These are phyloP conservation scores for Macrobrachium rosenbergii DNA, from an alignment of 1,140 invertebrate species.

Conservation along the genomic window DNA sequence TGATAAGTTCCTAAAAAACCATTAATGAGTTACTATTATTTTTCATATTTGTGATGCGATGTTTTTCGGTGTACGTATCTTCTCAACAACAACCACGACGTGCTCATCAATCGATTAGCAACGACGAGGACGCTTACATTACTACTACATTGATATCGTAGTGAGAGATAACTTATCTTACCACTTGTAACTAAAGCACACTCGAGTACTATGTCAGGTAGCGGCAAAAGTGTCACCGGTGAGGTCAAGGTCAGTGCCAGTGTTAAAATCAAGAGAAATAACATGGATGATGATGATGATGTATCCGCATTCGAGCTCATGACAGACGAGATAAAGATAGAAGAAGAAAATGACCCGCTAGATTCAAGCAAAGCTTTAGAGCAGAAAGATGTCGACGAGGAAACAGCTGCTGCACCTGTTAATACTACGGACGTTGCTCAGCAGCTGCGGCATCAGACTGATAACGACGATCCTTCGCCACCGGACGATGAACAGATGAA, in stretches of 20 bases:
- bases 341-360: too few species aligned
- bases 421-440: background rate
- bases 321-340: background rate
- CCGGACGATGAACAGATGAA: background rate
- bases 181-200: too few species aligned
- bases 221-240: slow-evolving; percentile 22
- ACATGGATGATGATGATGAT: too few species aligned
- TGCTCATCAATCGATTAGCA: slow-evolving; percentile 31
- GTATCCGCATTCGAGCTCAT: background rate
- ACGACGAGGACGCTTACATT: background rate
- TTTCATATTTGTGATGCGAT: slow-evolving; percentile 13
- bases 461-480: background rate
- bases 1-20: slow-evolving; percentile 29
- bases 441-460: background rate
- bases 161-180: too few species aligned
- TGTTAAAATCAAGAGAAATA: too few species aligned
- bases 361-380: too few species aligned
- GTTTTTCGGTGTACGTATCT: background rate
- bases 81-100: too few species aligned
- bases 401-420: background rate
- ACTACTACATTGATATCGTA: too few species aligned
- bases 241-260: slow-evolving; percentile 50
- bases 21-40: slow-evolving; percentile 1
- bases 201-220: slow-evolving; percentile 20
- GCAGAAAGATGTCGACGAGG: too few species aligned